Base-by-base conservation (phyloP, 1,140 invertebrate species). In the Drosophila sulfurigaster region DNA sequence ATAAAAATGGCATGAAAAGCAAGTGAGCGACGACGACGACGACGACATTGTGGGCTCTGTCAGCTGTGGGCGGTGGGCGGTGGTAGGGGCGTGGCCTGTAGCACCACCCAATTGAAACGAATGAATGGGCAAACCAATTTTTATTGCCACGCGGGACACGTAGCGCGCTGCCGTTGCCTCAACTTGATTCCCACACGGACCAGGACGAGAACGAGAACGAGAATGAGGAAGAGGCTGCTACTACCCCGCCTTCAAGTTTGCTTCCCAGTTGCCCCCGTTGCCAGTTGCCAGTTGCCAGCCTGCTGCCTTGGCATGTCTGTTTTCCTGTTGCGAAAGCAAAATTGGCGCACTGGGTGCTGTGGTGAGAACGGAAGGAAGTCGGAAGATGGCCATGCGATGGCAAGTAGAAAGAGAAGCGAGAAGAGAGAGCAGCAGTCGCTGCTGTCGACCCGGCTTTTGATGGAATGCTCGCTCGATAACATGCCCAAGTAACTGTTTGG, bases 91-190 rank as follows among this genome's bases (percentile, higher is more conserved):
- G 20, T 66, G 51, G 69, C 25, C 64, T 54, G 38, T 38, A 72
- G 38, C 73, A 46, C 56, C 65, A 66, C 62, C 64, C 76, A 78
- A 87, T 88, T 78, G 82, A 89, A 89, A 89, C 86, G 86, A 89
- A 89, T 89, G 85, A 89, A 89, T 89, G 85, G 85, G 85, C 85
- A 89, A 89, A 89, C 85, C 85, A 89, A 89, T 89, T 89, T 89
- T 89, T 89, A 89, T 89, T 89, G 85, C 85, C 85, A 90, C 85
- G 85, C 81, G 85, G 85, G 86, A 89, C 85, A 89, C 86, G 85
- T 89, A 89, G 85, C 66, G 67, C 73, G 64, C 32, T 48, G 71
- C 62, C 70, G 78, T 72, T 52, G 81, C 80, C 83, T 73, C 78
- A 81, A 73, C 60, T 75, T 70, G 73, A 82, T 88, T 79, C 82